phyloP scores from a whole-genome alignment of 2,888 invertebrate genomes.

The Dyspetes luteomarginatus region DNA sequence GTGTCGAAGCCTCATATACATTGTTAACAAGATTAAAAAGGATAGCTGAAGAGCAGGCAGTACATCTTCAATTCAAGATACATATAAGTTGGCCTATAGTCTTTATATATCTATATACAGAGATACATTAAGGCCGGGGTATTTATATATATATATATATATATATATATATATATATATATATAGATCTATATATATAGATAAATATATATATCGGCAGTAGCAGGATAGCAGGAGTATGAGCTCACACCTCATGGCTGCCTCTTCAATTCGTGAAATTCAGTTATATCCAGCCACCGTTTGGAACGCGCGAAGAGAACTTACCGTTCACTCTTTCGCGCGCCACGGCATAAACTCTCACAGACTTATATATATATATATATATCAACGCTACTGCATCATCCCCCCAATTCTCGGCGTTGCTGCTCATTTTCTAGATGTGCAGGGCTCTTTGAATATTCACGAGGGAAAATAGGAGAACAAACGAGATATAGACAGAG shows the following conservation, averaged over 20 bases:
- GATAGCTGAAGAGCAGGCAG: too few relatives aligned
- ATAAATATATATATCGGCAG: not conserved
- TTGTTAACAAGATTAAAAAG: too few relatives aligned
- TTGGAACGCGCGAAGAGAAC: constrained; percentile 47
- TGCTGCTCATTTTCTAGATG: constrained; percentile 13
- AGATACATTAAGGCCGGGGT: too few relatives aligned
- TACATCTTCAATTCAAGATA: too few relatives aligned
- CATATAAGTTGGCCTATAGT: too few relatives aligned
- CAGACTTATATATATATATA: not conserved
- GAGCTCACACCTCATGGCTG: not conserved
- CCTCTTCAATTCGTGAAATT: constrained; percentile 52
- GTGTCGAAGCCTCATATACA: too few relatives aligned
- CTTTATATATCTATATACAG: too few relatives aligned
- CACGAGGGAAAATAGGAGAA: constrained; percentile 41
- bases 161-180: too few relatives aligned
- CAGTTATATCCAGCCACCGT: constrained; percentile 39
- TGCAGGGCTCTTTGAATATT: constrained; percentile 52
- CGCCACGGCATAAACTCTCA: not conserved
- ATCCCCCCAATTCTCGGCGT: not conserved
- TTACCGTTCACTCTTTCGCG: constrained; percentile 48
- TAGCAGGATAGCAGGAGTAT: constrained; percentile 8
- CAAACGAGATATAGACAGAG: not conserved
- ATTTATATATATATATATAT: too few relatives aligned
- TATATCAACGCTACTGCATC: constrained; percentile 6
- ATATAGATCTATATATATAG: too few relatives aligned